These are phyloP conservation scores for Hypotaenidia philippensis DNA, from an alignment of 2,797 vertebrate species.

Conservation along the genomic window DNA sequence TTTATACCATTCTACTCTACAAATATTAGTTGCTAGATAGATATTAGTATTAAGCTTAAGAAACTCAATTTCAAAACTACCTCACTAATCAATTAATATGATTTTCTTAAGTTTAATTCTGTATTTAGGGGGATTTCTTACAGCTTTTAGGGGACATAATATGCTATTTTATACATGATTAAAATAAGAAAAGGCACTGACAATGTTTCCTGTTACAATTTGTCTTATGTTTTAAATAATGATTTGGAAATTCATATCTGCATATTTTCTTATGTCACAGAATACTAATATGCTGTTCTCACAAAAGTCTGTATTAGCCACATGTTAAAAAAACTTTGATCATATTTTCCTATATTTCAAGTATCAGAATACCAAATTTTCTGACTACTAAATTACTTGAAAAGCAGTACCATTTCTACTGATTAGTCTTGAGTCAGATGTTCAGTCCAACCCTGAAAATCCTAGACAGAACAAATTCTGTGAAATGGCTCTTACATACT, in stretches of 20 bases:
- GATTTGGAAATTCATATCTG: not conserved
- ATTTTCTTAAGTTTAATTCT: not conserved
- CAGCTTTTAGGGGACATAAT: not conserved
- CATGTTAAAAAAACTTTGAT: not conserved
- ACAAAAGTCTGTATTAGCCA: fast-evolving
- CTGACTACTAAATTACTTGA: not conserved
- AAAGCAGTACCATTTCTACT: not conserved
- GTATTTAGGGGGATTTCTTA: not conserved
- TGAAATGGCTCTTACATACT: not conserved
- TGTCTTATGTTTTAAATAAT: not conserved
- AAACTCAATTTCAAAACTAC: not conserved
- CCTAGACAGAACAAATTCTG: not conserved
- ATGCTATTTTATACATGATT: not conserved
- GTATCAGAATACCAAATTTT: not conserved
- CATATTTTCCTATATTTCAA: not conserved
- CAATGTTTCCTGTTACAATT: not conserved
- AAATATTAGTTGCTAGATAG: not conserved
- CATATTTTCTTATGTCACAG: not conserved
- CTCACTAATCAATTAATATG: fast-evolving
- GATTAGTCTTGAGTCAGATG: not conserved
- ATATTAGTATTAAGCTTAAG: fast-evolving
- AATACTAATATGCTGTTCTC: not conserved
- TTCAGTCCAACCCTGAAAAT: not conserved
- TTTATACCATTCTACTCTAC: not conserved
- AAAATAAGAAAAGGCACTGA: fast-evolving